Percentiles rank a stretch among this genome's conserved stretches.
These are phyloP conservation scores for Oreortyx pictus DNA, from an alignment of 2,797 vertebrate genomes.

Conservation along the genomic window DNA sequence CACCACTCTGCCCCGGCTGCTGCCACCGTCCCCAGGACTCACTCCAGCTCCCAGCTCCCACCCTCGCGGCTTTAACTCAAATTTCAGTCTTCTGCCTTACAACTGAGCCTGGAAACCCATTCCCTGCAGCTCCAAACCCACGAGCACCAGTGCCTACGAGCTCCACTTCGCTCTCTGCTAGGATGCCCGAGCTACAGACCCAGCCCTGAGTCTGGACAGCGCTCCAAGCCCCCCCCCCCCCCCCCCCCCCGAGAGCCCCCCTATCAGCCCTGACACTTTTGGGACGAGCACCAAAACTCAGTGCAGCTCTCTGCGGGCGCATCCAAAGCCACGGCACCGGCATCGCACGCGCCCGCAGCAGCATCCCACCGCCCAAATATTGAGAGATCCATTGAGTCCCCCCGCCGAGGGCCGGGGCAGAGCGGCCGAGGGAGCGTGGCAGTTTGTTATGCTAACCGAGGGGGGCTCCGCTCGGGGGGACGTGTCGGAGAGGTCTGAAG, in stretches of 20 bases:
- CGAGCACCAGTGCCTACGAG: fast-evolving
- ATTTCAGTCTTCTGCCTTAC: neutral
- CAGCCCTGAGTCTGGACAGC: fast-evolving
- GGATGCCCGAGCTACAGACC: fast-evolving
- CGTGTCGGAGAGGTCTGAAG: conserved; percentile 70
- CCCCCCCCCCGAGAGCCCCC: neutral
- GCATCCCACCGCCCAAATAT: conserved; percentile 1
- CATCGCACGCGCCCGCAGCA: neutral
- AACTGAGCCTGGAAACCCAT: neutral
- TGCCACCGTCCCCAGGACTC: fast-evolving
- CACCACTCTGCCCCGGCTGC: neutral
- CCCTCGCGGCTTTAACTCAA: neutral
- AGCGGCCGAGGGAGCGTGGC: conserved; percentile 1
- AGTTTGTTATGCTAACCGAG: conserved; percentile 63
- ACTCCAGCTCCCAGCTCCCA: fast-evolving
- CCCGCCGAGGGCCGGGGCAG: neutral
- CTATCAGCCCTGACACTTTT: neutral
- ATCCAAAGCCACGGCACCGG: neutral
- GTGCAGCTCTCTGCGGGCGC: fast-evolving
- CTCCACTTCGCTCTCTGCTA: fast-evolving
- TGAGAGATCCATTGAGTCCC: neutral
- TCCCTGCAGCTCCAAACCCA: neutral
- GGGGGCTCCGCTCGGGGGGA: conserved; percentile 52
- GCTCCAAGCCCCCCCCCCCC: neutral
- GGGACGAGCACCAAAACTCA: neutral